Conservation (phyloP, 2,888 invertebrate genomes). For the Andrena marginata region DNA sequence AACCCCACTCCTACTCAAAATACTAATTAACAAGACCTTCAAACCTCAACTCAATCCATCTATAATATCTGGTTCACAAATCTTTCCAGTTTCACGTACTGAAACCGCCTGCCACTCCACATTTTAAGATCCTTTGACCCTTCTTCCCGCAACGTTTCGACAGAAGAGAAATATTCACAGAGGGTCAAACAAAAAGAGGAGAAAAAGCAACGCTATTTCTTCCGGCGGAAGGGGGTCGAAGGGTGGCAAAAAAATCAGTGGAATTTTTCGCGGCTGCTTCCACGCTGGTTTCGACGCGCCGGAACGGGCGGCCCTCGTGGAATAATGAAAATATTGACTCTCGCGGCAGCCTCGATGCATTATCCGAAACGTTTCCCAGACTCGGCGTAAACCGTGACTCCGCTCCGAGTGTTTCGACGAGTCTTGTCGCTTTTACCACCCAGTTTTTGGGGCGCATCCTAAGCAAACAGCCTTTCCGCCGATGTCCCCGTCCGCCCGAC, state of each 20-base stretch:
- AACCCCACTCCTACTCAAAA: no score
- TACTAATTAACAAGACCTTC: no score
- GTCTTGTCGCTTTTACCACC: conserved; percentile 72
- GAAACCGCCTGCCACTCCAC: neutral
- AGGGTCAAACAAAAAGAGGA: conserved; percentile 8
- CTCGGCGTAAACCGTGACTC: conserved; percentile 35
- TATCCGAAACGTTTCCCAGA: conserved; percentile 55
- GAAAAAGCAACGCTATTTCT: neutral
- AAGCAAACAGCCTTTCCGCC: conserved; percentile 74
- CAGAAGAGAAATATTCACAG: conserved; percentile 33
- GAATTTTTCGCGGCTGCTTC: conserved; percentile 21
- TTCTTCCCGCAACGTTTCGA: neutral
- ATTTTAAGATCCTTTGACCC: neutral
- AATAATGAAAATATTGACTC: conserved; percentile 76
- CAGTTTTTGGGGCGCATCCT: conserved; percentile 75
- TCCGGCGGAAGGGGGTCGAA: neutral
- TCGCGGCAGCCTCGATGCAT: conserved; percentile 61
- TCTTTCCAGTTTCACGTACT: neutral
- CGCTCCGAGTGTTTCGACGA: conserved; percentile 63
- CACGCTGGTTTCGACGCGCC: conserved; percentile 12
- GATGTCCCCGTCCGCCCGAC: conserved; percentile 30
- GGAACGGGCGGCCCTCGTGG: conserved; percentile 33
- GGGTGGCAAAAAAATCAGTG: conserved; percentile 24
- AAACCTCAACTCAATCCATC: no score
- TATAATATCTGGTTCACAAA: no score